Conservation (phyloP, 2,113 vertebrate genomes). For the Promerops cafer region DNA sequence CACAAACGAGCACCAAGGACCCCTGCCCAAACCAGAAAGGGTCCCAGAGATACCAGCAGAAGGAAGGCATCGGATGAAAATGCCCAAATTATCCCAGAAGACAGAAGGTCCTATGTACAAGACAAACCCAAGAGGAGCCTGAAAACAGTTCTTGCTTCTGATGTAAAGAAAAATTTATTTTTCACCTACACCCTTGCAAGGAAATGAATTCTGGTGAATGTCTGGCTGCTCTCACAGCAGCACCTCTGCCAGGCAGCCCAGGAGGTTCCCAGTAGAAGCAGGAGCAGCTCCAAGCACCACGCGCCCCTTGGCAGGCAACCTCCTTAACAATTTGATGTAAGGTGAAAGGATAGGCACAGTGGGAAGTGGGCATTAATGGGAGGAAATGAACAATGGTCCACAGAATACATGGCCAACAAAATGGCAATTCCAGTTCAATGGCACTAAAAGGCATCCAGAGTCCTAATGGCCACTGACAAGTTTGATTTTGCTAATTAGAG, state of each 20-base stretch:
- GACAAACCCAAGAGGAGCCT: background rate
- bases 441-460: background rate
- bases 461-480: background rate
- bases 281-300: background rate
- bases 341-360: background rate
- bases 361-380: background rate
- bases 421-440: background rate
- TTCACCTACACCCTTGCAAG: background rate
- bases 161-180: background rate
- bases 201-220: background rate
- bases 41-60: background rate
- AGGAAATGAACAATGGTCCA: background rate
- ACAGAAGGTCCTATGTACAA: background rate
- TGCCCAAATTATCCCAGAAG: background rate
- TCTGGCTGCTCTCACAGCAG: background rate
- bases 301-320: background rate
- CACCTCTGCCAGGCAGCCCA: background rate
- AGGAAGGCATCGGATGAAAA: background rate
- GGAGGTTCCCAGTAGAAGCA: background rate
- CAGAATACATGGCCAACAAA: background rate
- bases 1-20: background rate
- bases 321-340: fast-evolving
- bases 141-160: background rate
- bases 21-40: background rate
- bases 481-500: background rate